Evolutionary conservation across 2,888 invertebrate genomes (phyloP).

Genomic region (Octonoba sinensis): DNA sequence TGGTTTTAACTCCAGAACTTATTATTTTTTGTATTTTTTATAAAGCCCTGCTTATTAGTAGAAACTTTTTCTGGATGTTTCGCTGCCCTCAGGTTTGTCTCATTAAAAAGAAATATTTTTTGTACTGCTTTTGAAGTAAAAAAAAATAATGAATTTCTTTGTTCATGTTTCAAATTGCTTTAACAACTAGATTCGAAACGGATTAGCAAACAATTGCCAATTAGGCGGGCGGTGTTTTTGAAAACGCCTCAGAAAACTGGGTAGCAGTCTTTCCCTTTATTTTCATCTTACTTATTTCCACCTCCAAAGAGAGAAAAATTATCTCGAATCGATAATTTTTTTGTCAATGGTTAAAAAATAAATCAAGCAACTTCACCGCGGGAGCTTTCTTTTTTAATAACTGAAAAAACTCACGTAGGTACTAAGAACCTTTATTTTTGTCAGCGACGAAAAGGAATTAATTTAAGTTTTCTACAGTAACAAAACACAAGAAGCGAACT

Average conservation of each 20-base stretch:
- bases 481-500: no score
- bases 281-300: background rate
- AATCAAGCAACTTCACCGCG: no score
- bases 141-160: constrained; percentile 29
- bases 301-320: constrained; percentile 33
- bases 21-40: constrained; percentile 19
- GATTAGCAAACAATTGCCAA: constrained; percentile 63
- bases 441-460: constrained; percentile 22
- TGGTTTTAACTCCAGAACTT: constrained; percentile 18
- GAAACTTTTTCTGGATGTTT: constrained; percentile 40
- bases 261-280: background rate
- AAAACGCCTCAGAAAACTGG: constrained; percentile 39
- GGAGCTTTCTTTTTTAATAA: constrained; percentile 1
- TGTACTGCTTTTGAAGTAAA: constrained; percentile 27
- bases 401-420: constrained; percentile 26
- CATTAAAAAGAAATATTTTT: constrained; percentile 60
- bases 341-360: background rate
- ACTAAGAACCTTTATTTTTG: no score
- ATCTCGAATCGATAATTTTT: constrained; percentile 43
- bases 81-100: constrained; percentile 48
- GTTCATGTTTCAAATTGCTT: constrained; percentile 30
- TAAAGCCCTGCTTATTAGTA: constrained; percentile 49
- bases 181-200: constrained; percentile 54
- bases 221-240: constrained; percentile 58
- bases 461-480: background rate